Percentiles rank a stretch among this genome's conserved stretches.
Evolutionary conservation across 2,113 vertebrate genomes (phyloP).

Genomic region (Procavia capensis): DNA sequence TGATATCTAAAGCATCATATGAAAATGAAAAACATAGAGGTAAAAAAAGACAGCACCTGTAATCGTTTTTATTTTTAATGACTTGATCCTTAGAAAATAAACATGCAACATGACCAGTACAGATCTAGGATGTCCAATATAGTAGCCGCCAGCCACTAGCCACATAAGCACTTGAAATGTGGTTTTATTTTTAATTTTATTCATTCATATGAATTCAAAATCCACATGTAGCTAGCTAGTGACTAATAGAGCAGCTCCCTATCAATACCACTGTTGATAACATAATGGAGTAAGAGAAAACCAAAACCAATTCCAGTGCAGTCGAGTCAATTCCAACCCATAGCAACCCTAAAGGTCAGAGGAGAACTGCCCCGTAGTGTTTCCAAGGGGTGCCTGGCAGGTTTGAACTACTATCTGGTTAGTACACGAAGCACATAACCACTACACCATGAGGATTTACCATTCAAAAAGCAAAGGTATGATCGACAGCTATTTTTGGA

Average conservation of each 20-base stretch:
- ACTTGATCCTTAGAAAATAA: not conserved
- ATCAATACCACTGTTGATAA: not conserved
- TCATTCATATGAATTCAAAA: constrained; percentile 19
- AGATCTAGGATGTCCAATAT: not conserved
- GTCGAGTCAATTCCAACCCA: no score
- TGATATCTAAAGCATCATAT: not conserved
- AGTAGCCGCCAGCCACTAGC: not conserved
- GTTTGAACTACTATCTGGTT: no score
- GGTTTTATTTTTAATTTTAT: not conserved
- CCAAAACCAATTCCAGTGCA: no score
- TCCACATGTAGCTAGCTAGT: not conserved
- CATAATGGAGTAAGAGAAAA: not conserved
- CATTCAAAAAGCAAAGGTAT: not conserved
- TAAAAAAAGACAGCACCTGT: not conserved
- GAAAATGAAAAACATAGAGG: not conserved
- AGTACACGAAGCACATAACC: no score
- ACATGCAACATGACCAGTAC: not conserved
- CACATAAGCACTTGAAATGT: not conserved
- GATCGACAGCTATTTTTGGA: not conserved
- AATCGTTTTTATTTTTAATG: not conserved
- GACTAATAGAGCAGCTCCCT: not conserved
- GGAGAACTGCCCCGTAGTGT: no score
- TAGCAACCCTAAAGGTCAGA: no score
- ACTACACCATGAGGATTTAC: no score
- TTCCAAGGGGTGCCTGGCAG: no score